A percentile compares a stretch with the other conserved stretches of the same genome.
Conservation (phyloP, 2,888 invertebrate species). For the Phymatocera aterrima region DNA sequence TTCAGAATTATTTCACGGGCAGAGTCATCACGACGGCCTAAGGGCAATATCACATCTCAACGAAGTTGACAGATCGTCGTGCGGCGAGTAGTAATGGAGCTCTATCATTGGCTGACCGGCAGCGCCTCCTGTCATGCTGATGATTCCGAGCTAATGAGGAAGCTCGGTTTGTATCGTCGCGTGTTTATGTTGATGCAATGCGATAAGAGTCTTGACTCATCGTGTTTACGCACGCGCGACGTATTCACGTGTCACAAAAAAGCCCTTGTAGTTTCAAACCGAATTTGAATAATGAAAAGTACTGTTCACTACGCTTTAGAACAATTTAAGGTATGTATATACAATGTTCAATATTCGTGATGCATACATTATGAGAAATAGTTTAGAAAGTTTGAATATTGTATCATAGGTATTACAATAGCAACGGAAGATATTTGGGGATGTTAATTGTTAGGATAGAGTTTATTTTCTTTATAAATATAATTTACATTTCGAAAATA, state of each 20-base stretch:
- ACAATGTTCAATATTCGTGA: neutral
- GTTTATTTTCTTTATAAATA: slow-evolving; percentile 42
- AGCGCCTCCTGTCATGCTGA: too few relatives aligned
- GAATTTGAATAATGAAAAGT: neutral
- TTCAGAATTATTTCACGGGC: neutral
- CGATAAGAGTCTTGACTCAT: neutral
- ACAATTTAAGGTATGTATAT: neutral
- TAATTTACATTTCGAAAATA: slow-evolving; percentile 42
- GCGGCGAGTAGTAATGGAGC: too few relatives aligned
- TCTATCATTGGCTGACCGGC: too few relatives aligned
- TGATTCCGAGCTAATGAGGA: too few relatives aligned
- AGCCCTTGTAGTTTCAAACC: neutral
- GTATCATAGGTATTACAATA: neutral
- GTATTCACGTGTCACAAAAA: neutral
- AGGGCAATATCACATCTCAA: too few relatives aligned
- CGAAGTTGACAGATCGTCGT: too few relatives aligned
- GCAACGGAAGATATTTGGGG: neutral
- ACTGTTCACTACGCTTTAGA: neutral
- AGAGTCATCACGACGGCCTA: neutral
- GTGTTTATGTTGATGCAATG: neutral
- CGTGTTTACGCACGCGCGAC: neutral
- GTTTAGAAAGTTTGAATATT: neutral
- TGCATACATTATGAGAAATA: neutral
- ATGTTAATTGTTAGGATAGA: neutral
- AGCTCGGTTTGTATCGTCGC: too few relatives aligned